Evolutionary conservation across 30 jellyfish, hydroid and myxozoan species (phyloP).

Genomic region (Hydractinia echinata): DNA sequence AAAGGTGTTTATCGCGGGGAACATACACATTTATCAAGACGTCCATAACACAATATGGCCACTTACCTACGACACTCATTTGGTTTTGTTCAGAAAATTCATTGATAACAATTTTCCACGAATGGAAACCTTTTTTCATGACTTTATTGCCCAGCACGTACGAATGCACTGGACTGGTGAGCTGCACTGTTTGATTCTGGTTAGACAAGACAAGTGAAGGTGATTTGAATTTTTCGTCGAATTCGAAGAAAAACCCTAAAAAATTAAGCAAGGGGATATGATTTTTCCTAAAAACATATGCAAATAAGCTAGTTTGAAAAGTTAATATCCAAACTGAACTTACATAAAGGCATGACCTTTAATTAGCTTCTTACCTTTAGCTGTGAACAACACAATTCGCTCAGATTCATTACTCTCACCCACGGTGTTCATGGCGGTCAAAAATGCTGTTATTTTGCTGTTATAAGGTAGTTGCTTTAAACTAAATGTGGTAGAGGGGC

Average conservation of each 20-base stretch:
- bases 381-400: constrained; percentile 24
- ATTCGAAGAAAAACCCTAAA: constrained; percentile 42
- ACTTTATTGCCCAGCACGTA: constrained; percentile 44
- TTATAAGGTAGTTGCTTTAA: constrained; percentile 38
- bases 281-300: neutral
- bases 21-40: no score
- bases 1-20: no score
- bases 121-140: constrained; percentile 42
- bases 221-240: constrained; percentile 33
- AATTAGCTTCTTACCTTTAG: constrained; percentile 19
- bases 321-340: no score
- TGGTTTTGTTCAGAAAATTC: constrained; percentile 49
- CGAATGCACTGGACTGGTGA: constrained; percentile 57
- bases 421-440: constrained; percentile 34
- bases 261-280: neutral
- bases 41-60: neutral
- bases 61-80: constrained; percentile 64
- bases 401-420: constrained; percentile 50
- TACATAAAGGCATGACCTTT: no score
- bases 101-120: constrained; percentile 52
- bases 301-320: neutral
- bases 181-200: constrained; percentile 13
- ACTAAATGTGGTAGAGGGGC: constrained; percentile 18
- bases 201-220: constrained; percentile 27
- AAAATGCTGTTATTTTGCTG: constrained; percentile 38